Conservation (phyloP, 2,113 vertebrate species). For the Glaucidium brasilianum region DNA sequence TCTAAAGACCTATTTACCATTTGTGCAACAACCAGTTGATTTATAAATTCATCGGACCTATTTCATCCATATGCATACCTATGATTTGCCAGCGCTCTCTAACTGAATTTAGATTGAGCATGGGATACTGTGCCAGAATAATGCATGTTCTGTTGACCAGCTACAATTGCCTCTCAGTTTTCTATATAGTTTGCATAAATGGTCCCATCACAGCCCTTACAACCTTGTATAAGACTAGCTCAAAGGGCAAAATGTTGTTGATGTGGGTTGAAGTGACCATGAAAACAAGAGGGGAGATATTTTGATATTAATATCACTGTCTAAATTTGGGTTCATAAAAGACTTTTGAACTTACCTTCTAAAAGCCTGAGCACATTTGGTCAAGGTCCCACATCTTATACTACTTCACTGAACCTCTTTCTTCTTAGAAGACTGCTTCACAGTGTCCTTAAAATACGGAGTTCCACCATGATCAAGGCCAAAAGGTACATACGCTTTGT, state of each 20-base stretch:
- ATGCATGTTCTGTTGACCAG: background rate
- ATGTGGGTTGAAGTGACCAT: background rate
- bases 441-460: background rate
- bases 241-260: background rate
- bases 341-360: background rate
- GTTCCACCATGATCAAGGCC: background rate
- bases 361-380: background rate
- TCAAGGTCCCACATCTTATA: background rate
- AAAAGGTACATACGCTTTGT: background rate
- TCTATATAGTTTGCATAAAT: background rate
- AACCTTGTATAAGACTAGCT: background rate
- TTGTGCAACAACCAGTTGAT: background rate
- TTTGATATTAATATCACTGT: background rate
- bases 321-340: background rate
- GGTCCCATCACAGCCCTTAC: background rate
- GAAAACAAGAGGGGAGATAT: background rate
- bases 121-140: background rate
- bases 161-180: background rate
- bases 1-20: background rate
- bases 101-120: background rate
- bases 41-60: background rate
- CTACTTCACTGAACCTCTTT: background rate
- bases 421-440: background rate
- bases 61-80: background rate
- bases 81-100: background rate